phyloP scores from a whole-genome alignment of 1,140 invertebrate species.

The Venustaconcha ellipsiformis region DNA sequence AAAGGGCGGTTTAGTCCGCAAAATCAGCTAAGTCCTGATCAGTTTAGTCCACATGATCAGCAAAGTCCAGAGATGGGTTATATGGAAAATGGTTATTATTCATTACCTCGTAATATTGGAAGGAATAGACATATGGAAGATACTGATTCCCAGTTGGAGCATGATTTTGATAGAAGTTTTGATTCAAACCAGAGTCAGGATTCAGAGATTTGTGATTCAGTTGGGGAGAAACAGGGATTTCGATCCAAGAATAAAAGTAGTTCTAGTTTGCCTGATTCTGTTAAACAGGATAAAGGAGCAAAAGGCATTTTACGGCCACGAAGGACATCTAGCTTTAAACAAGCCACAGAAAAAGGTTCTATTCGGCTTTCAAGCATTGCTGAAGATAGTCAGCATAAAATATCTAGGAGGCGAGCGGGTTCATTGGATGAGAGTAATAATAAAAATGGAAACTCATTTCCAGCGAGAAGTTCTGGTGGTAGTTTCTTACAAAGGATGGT shows the following conservation, averaged over 20 bases:
- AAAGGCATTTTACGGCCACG: conserved; percentile 15
- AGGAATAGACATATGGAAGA: no score
- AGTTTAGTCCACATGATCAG: no score
- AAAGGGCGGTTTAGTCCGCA: no score
- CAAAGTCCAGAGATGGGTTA: no score
- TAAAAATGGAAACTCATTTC: conserved; percentile 17
- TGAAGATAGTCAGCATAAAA: conserved; percentile 15
- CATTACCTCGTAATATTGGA: no score
- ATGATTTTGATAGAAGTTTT: no score
- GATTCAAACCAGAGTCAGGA: no score
- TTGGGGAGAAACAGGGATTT: no score
- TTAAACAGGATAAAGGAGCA: conserved; percentile 13
- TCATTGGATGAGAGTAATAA: conserved; percentile 23
- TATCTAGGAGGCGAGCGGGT: conserved; percentile 17
- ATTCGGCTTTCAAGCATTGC: conserved; percentile 24
- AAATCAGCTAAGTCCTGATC: no score
- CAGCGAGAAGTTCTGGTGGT: conserved; percentile 19
- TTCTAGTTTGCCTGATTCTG: conserved; percentile 9
- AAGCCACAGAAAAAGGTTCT: conserved; percentile 35
- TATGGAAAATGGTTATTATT: no score
- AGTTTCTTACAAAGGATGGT: conserved; percentile 58
- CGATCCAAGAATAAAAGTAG: background rate
- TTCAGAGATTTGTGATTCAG: no score
- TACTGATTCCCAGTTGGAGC: no score
- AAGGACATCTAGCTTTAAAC: conserved; percentile 39